These are phyloP conservation scores for Lasioglossum lativentre DNA, from an alignment of 2,888 invertebrate genomes.

Conservation along the genomic window DNA sequence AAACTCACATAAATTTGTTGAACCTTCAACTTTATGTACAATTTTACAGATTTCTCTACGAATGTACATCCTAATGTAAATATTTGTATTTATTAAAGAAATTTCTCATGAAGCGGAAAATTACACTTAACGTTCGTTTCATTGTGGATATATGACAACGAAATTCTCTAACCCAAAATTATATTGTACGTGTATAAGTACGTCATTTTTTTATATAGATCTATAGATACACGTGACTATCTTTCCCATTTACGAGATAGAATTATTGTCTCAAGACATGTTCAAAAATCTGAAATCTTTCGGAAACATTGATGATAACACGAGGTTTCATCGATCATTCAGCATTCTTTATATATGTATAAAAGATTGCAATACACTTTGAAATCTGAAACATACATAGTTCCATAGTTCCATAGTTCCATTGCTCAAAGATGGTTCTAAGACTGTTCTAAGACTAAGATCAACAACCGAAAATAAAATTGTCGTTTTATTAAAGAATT, in stretches of 20 bases:
- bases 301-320: background rate
- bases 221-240: background rate
- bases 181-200: background rate
- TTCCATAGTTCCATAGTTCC: background rate
- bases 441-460: no score
- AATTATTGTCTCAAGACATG: background rate
- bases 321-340: background rate
- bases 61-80: slow-evolving; percentile 23
- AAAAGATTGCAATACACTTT: background rate
- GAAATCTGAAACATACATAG: background rate
- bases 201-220: background rate
- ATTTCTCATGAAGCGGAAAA: background rate
- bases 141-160: background rate
- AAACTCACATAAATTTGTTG: slow-evolving; percentile 28
- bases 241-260: background rate
- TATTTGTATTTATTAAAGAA: background rate
- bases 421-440: background rate
- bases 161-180: background rate
- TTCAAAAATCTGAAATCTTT: background rate
- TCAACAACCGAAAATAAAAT: background rate
- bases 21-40: background rate
- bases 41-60: background rate
- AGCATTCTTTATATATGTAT: background rate
- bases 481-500: background rate
- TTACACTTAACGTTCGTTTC: slow-evolving; percentile 10